Evolutionary conservation across 2,797 vertebrate species (phyloP).

Genomic region (Pagetopsis macropterus): DNA sequence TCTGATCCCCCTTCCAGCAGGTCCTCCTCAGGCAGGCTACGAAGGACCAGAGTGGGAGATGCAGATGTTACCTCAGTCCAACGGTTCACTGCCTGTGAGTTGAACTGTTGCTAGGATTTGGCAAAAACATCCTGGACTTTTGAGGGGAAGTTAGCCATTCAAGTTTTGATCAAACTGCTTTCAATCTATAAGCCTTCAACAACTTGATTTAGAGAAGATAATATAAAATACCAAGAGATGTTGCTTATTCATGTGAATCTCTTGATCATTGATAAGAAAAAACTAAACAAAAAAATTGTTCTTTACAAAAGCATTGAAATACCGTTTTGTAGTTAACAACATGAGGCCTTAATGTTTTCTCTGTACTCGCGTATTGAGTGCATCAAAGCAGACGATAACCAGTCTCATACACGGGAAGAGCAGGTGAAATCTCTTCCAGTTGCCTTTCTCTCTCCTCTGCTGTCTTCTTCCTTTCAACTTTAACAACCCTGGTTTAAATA

Average conservation of each 20-base stretch:
- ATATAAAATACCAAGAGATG: not conserved
- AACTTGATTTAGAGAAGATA: not conserved
- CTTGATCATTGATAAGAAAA: not conserved
- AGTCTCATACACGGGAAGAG: not conserved
- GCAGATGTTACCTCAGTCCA: constrained; percentile 22
- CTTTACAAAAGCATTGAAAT: constrained; percentile 1
- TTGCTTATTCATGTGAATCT: not conserved
- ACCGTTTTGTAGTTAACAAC: not conserved
- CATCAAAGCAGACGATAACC: constrained; percentile 64
- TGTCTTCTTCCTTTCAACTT: constrained; percentile 19
- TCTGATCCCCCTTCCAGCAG: not conserved
- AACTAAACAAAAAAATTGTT: no score
- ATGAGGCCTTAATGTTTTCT: not conserved
- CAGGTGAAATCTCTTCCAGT: constrained; percentile 27
- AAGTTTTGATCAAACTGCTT: not conserved
- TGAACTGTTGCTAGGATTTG: constrained; percentile 3
- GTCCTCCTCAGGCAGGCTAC: constrained; percentile 7
- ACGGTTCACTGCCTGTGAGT: not conserved
- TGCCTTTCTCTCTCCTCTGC: constrained; percentile 33
- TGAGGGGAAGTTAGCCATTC: no score
- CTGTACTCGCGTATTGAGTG: constrained; percentile 55
- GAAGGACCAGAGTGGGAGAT: constrained; percentile 19
- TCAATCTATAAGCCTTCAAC: not conserved
- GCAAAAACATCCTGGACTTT: not conserved
- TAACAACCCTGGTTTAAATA: constrained; percentile 3